A percentile compares a stretch with the other conserved stretches of the same genome.
Evolutionary conservation across 2,797 vertebrate genomes (phyloP).

Genomic region (Alcedo atthis): DNA sequence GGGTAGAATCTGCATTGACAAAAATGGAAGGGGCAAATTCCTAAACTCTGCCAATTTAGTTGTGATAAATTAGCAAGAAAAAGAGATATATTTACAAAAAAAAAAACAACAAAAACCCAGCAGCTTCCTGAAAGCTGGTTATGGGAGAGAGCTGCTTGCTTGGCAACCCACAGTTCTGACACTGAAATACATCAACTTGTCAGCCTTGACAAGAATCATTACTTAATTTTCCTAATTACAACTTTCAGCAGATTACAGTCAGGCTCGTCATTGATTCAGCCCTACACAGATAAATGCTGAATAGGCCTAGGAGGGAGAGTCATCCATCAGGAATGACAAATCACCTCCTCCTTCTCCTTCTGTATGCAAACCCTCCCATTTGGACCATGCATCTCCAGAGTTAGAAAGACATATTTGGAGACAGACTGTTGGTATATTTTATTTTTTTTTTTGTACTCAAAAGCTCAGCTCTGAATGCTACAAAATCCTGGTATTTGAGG

Average conservation of each 20-base stretch:
- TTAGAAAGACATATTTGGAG: conserved; percentile 45
- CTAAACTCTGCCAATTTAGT: conserved; percentile 1
- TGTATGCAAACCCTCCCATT: conserved; percentile 47
- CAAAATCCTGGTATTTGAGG: not conserved
- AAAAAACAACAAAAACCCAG: not conserved
- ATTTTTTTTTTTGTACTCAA: conserved; percentile 33
- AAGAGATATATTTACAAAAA: not conserved
- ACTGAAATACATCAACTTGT: conserved; percentile 78
- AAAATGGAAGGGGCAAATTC: conserved; percentile 16
- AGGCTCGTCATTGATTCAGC: conserved; percentile 72
- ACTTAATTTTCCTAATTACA: conserved; percentile 90
- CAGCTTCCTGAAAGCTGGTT: conserved; percentile 24
- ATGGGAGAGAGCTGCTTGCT: conserved; percentile 50
- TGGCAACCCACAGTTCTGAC: conserved; percentile 66
- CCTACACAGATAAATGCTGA: conserved; percentile 80
- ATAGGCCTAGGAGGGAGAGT: conserved; percentile 75
- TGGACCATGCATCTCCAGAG: not conserved
- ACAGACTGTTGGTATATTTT: conserved; percentile 22
- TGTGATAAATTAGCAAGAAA: conserved; percentile 6
- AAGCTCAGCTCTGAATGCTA: not conserved
- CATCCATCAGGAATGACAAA: conserved; percentile 77
- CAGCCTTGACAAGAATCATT: conserved; percentile 80
- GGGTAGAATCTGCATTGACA: not conserved
- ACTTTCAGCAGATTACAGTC: conserved; percentile 81
- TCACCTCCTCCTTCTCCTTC: conserved; percentile 42